phyloP scores from a whole-genome alignment of 2,797 vertebrate species.

The Sebastes elongatus region DNA sequence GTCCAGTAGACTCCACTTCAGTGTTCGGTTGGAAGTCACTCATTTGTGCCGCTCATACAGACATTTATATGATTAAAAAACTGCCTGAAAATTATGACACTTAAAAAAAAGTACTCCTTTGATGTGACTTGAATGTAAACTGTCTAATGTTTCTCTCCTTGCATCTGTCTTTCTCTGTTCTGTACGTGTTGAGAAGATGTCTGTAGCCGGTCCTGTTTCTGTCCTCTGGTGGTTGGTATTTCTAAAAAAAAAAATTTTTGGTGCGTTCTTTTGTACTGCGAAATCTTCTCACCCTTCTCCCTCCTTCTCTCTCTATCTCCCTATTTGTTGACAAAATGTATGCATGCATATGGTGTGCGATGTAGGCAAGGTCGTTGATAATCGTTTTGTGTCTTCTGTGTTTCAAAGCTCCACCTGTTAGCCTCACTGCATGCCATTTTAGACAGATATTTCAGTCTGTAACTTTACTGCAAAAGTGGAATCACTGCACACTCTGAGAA shows the following conservation, averaged over 20 bases:
- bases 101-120: slow-evolving; percentile 68
- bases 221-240: slow-evolving; percentile 82
- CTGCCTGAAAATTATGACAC: slow-evolving; percentile 72
- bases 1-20: slow-evolving; percentile 13
- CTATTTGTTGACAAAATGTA: slow-evolving; percentile 79
- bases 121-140: slow-evolving; percentile 87
- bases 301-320: slow-evolving; percentile 55
- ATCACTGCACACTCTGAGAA: slow-evolving; percentile 92
- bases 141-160: slow-evolving; percentile 82
- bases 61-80: slow-evolving; percentile 60
- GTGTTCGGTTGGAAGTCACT: slow-evolving; percentile 26
- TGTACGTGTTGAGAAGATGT: slow-evolving; percentile 75
- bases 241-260: slow-evolving; percentile 60
- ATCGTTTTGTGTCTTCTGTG: slow-evolving; percentile 84
- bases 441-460: slow-evolving; percentile 84
- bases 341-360: slow-evolving; percentile 87
- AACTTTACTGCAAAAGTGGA: slow-evolving; percentile 90
- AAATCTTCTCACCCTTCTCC: slow-evolving; percentile 64
- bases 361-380: slow-evolving; percentile 83
- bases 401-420: slow-evolving; percentile 85
- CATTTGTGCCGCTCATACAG: slow-evolving; percentile 41
- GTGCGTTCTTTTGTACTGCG: slow-evolving; percentile 84
- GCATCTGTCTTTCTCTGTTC: slow-evolving; percentile 80
- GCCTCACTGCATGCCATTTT: slow-evolving; percentile 92
- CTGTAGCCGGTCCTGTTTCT: slow-evolving; percentile 82